These are phyloP conservation scores for Parnassius apollo DNA, from an alignment of 2,888 invertebrate species.

Conservation along the genomic window DNA sequence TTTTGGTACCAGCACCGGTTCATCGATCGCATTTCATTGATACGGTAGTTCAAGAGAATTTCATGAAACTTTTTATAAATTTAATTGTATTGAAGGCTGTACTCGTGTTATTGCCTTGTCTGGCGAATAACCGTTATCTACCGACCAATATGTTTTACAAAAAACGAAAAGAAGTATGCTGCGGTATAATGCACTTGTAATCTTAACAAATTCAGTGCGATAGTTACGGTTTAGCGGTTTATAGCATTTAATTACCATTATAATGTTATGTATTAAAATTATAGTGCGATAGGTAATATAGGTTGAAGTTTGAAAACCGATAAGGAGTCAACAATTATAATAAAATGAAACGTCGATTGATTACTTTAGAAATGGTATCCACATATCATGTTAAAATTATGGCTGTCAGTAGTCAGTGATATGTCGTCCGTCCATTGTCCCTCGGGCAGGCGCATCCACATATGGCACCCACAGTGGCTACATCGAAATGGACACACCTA, in stretches of 20 bases:
- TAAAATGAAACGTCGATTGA: conserved; percentile 27
- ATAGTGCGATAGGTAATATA: conserved; percentile 5
- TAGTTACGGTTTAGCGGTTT: neutral
- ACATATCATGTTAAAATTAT: conserved; percentile 34
- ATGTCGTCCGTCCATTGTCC: conserved; percentile 14
- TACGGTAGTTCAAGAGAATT: no score
- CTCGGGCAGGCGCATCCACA: conserved; percentile 5
- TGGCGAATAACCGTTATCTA: conserved; percentile 1
- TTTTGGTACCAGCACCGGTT: conserved; percentile 9
- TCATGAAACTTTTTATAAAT: no score
- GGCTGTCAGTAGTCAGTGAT: conserved; percentile 29
- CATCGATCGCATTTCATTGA: neutral
- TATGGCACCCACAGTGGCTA: conserved; percentile 23
- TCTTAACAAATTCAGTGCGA: neutral
- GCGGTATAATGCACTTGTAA: neutral
- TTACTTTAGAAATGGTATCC: conserved; percentile 31
- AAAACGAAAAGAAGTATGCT: neutral
- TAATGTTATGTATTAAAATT: neutral
- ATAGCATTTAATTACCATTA: neutral
- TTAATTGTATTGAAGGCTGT: no score
- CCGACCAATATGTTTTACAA: neutral
- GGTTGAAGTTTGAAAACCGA: conserved; percentile 20
- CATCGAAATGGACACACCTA: conserved; percentile 22
- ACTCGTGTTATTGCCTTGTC: no score
- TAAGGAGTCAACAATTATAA: conserved; percentile 22